phyloP scores from a whole-genome alignment of 37 sponge, comb jelly and placozoan species.

The Ianthella basta region DNA sequence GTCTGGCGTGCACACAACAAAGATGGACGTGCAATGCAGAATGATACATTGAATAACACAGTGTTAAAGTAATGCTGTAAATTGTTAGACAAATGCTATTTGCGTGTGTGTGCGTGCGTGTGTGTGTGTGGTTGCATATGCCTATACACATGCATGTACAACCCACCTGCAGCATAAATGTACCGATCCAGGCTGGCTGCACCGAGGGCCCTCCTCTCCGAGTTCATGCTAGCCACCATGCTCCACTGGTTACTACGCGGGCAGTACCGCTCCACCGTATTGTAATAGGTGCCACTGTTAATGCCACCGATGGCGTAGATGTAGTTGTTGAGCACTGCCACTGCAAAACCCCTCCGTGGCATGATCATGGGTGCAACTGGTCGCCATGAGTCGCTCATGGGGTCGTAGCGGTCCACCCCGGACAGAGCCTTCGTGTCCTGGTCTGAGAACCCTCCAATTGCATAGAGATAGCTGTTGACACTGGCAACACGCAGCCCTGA shows the following conservation, averaged over 20 bases:
- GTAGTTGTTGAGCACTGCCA: constrained; percentile 43
- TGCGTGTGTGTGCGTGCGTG: too few species aligned
- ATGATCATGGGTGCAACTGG: constrained; percentile 50
- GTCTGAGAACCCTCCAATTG: constrained; percentile 55
- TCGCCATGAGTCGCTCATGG: constrained; percentile 56
- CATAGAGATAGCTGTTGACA: constrained; percentile 37
- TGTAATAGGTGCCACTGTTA: constrained; percentile 43
- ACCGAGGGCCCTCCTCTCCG: constrained; percentile 36
- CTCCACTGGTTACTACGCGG: constrained; percentile 37
- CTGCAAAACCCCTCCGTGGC: constrained; percentile 52
- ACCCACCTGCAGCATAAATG: constrained; percentile 47
- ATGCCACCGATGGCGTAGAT: constrained; percentile 61
- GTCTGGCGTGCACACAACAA: too few species aligned
- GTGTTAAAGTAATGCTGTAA: too few species aligned
- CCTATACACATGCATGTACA: too few species aligned
- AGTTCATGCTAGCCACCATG: constrained; percentile 35
- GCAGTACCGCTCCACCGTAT: constrained; percentile 54
- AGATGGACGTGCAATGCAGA: too few species aligned
- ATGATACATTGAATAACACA: too few species aligned
- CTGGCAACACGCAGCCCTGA: constrained; percentile 42
- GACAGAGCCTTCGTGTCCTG: constrained; percentile 58
- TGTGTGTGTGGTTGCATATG: neutral
- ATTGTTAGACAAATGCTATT: too few species aligned
- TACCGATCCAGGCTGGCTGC: constrained; percentile 38
- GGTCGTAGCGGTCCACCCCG: constrained; percentile 82